Evolutionary conservation across 2,797 vertebrate genomes (phyloP).

Genomic region (Poecilia gillii): DNA sequence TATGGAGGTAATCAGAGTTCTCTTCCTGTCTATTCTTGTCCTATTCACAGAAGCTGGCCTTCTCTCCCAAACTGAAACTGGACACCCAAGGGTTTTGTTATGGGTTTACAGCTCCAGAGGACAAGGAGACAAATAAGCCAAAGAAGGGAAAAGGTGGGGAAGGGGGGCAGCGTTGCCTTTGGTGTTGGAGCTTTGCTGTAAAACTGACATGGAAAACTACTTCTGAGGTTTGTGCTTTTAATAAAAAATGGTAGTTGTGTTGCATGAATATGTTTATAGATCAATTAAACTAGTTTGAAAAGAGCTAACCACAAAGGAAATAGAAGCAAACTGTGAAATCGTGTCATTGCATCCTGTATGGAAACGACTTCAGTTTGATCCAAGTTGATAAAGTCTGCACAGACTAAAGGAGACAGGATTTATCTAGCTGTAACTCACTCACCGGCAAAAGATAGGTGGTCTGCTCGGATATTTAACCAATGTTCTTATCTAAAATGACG

Average conservation of each 20-base stretch:
- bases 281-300: slow-evolving; percentile 30
- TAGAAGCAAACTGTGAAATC: slow-evolving; percentile 30
- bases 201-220: slow-evolving; percentile 34
- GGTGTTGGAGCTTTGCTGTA: slow-evolving; percentile 24
- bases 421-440: background rate
- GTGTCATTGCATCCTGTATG: slow-evolving; percentile 34
- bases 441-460: background rate
- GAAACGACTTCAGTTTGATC: slow-evolving; percentile 7
- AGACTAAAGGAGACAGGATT: background rate
- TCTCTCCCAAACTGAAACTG: slow-evolving; percentile 77
- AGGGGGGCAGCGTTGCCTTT: slow-evolving; percentile 3
- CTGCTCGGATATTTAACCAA: background rate
- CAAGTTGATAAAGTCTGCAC: background rate
- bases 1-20: slow-evolving; percentile 78
- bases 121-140: slow-evolving; percentile 67
- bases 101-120: slow-evolving; percentile 71
- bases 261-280: slow-evolving; percentile 24
- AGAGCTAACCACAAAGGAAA: slow-evolving; percentile 21
- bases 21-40: slow-evolving; percentile 76
- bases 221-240: slow-evolving; percentile 7
- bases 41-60: slow-evolving; percentile 74
- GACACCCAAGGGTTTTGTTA: slow-evolving; percentile 71
- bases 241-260: slow-evolving; percentile 18
- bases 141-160: slow-evolving; percentile 6
- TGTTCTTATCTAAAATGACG: background rate